Evolutionary conservation across 2,888 invertebrate genomes (phyloP), one percentile per base, ranked within the genome.

Genomic region (Cephus nigrinus): DNA sequence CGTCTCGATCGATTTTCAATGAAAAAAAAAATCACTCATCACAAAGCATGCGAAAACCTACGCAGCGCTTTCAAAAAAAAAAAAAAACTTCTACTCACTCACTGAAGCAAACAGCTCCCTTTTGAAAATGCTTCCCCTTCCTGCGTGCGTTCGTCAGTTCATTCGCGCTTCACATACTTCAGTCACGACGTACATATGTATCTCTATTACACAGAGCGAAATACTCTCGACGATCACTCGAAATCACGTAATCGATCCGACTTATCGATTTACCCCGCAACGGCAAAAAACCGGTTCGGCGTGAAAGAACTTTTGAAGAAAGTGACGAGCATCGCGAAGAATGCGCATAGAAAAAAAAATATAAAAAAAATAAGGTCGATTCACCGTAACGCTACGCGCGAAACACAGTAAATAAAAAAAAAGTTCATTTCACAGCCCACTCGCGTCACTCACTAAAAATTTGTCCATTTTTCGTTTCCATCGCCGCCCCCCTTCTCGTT

Each of bases 381-480:
- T 5, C 23, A 23, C 15, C 40, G 40, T 23, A 4, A 9, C 40
- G 23, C 5, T 23, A 40, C 1, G 15, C 15, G 9, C 15, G 15
- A 15, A 5, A 40, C 40, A 23, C 40, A 23, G 9, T 1, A 9
- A 9, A 32, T 0, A 33, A 23, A 9, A n/a, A 5, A 69, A 69
- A 69, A 30, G 15, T 23, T 15, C 11, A 31, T 71, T 12, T 33
- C 71, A 71, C 71, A 33, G 3, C 11, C 71, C 71, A 71, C 71
- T 32, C 0, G 40, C 23, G 35, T 71, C 36, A 35, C 77, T 74
- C 78, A 78, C 78, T 80, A n/a, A 55, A 40, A 55, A 80, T 77
- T 69, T 73, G 34, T 78, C 12, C 68, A 76, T 73, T 78, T 75
- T 71, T 78, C 78, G 69, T 76, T 36, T 9, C 69, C 69, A 23